Evolutionary conservation across 2,888 invertebrate genomes (phyloP), one percentile per base, ranked within the genome.

Genomic region (Drosophila buzzatii): DNA sequence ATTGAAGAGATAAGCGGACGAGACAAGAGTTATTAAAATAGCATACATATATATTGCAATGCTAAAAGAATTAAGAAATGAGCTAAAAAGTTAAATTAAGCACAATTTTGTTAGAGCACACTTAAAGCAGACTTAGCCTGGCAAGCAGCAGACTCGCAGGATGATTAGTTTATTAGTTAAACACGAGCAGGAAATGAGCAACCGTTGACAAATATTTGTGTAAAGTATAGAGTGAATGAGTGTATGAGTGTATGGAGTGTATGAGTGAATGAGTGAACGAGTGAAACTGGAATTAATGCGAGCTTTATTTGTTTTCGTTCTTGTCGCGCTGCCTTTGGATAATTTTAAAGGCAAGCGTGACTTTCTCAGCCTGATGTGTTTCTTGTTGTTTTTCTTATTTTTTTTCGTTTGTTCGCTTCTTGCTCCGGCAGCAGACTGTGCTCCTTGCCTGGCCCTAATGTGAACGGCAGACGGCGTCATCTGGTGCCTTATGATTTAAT

Each of bases 401-500:
- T 20, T 44, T 44, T 44, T 20, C 37, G 27, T 39, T 39, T 39
- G 39, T 33, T 53, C 20, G 12, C 1, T 35, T 3, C 27, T 23
- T 23, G 35, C 52, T 52, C 16, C 23, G 70, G 41, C 56, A 57
- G 1, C 73, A 64, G 73, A 18, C 57, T 44, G 20, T 45, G 18
- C 35, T 18, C 27, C 51, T 44, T 18, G 37, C n/a, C 62, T 23
- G 51, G 41, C 55, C 67, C 42, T 73, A 73, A 73, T 73, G 73
- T 41, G 68, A 74, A 23, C 62, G 62, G 35, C 68, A 74, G 74
- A 64, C 70, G 52, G 53, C 64, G 68, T 73, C 83, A 80, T 80
- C 81, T 80, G 76, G 70, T 64, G 75, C 75, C 76, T 70, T 74
- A 64, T 74, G 70, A 74, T 73, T 73, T 73, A 73, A 73, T 73